phyloP scores from a whole-genome alignment of 2,888 invertebrate species.

The Oligia latruncula region DNA sequence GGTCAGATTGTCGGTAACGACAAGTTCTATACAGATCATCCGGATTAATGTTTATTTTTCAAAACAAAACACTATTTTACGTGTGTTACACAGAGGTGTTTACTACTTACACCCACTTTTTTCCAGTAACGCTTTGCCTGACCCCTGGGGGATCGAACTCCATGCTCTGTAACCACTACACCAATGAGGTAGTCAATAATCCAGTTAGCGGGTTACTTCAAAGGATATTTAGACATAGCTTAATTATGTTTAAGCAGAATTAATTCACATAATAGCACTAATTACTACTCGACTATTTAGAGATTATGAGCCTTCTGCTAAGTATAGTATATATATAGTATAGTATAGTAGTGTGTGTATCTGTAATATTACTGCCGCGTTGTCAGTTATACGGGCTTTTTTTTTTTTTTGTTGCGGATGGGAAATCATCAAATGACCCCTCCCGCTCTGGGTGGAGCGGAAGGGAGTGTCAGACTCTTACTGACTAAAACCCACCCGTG shows the following conservation, averaged over 20 bases:
- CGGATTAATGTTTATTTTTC: background rate
- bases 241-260: background rate
- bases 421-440: too few relatives aligned
- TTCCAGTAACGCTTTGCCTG: background rate
- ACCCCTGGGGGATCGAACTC: background rate
- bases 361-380: too few relatives aligned
- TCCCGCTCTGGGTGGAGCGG: too few relatives aligned
- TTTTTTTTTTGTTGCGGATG: too few relatives aligned
- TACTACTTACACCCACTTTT: background rate
- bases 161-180: background rate
- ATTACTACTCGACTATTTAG: constrained; percentile 11
- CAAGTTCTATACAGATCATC: background rate
- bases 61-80: background rate
- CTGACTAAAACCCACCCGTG: too few relatives aligned
- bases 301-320: constrained; percentile 16
- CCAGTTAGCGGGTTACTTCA: background rate
- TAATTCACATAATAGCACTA: constrained; percentile 5
- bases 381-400: background rate
- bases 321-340: too few relatives aligned
- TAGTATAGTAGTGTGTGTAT: too few relatives aligned
- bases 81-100: background rate
- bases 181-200: background rate
- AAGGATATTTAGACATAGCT: background rate
- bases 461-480: too few relatives aligned
- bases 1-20: background rate